Conservation (phyloP, 2,113 vertebrate species). For the Brachypodius melanocephalos region DNA sequence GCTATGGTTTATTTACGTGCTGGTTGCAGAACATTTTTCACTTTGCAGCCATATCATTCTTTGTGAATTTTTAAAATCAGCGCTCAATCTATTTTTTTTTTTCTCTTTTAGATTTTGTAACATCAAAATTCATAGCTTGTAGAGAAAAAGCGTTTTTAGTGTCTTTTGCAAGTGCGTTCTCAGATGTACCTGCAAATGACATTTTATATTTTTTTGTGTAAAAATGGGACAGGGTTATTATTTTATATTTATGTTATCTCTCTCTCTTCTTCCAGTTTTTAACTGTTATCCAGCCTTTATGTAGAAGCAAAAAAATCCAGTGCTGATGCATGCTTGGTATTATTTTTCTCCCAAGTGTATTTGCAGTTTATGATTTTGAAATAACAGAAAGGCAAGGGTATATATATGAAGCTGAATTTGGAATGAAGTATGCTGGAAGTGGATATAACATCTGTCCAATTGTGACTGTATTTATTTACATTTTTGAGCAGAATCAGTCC, state of each 20-base stretch:
- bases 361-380: conserved; percentile 22
- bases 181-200: neutral
- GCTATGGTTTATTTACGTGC: neutral
- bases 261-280: neutral
- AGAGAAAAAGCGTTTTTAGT: neutral
- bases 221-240: neutral
- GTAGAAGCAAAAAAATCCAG: neutral
- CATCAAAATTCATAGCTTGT: neutral
- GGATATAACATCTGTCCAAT: conserved; percentile 25
- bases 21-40: neutral
- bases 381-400: neutral
- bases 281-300: neutral
- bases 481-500: conserved; percentile 3
- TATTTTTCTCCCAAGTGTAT: conserved; percentile 11
- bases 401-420: neutral
- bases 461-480: conserved; percentile 25
- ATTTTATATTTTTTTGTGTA: neutral
- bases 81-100: neutral
- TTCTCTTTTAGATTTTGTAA: neutral
- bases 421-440: conserved; percentile 15
- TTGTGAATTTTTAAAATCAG: neutral
- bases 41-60: neutral
- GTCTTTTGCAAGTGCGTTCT: neutral
- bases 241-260: neutral
- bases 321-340: neutral